These are phyloP conservation scores for Pteronotus mesoamericanus DNA, from an alignment of 2,797 vertebrate species.

Conservation along the genomic window DNA sequence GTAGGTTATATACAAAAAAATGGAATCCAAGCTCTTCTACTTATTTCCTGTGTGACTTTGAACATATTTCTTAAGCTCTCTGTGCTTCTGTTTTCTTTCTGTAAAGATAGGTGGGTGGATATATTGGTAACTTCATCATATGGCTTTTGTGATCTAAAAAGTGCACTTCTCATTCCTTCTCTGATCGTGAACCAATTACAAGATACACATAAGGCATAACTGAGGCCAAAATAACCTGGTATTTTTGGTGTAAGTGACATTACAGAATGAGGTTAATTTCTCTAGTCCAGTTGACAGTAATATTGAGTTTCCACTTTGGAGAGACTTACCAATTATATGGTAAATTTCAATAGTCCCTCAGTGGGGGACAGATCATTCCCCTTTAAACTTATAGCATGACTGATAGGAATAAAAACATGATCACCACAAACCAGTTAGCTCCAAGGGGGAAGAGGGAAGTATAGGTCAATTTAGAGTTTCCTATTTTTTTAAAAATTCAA, in stretches of 20 bases:
- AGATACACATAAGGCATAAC: neutral
- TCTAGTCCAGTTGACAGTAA: neutral
- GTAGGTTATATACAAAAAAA: neutral
- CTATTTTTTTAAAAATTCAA: neutral
- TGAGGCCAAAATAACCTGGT: neutral
- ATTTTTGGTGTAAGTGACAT: neutral
- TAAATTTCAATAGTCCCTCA: neutral
- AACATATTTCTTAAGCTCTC: neutral
- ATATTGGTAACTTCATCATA: neutral
- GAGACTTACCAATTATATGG: neutral
- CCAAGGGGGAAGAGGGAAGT: neutral
- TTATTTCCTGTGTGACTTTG: neutral
- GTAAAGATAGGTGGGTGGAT: neutral
- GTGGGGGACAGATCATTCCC: rapidly evolving
- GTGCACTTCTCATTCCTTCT: neutral
- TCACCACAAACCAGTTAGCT: neutral
- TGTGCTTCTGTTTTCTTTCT: neutral
- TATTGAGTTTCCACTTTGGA: neutral
- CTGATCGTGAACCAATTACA: neutral
- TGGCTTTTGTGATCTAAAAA: neutral
- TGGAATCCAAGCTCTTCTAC: neutral
- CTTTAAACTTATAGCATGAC: neutral
- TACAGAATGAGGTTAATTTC: neutral
- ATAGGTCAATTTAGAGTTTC: no score
- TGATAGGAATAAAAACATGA: neutral